Conservation (phyloP, 2,113 vertebrate species). For the Dryoscopus gambensis region DNA sequence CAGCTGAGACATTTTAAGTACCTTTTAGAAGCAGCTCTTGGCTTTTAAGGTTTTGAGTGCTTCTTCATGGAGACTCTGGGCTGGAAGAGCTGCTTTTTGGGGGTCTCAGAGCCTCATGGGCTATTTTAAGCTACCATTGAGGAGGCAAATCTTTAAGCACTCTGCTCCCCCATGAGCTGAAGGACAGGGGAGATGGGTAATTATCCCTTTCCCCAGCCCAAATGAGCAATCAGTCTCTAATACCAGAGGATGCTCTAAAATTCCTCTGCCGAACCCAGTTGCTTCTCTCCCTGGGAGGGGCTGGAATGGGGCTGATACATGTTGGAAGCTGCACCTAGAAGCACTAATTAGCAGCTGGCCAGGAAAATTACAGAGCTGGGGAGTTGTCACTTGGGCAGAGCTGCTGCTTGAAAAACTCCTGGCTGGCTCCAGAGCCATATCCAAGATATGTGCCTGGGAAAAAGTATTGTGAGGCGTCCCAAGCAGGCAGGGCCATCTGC, state of each 20-base stretch:
- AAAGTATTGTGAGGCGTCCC: fast-evolving
- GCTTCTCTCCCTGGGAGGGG: neutral
- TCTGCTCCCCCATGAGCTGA: neutral
- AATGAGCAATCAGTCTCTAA: neutral
- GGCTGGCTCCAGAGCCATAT: neutral
- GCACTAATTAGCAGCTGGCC: neutral
- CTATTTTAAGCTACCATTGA: neutral
- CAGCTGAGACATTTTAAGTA: neutral
- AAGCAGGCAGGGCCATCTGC: neutral
- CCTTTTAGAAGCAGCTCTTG: neutral
- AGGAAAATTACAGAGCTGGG: neutral
- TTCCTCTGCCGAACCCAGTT: neutral
- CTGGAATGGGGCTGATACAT: neutral
- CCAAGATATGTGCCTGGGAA: neutral
- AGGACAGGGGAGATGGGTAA: neutral
- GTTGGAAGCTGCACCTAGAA: neutral
- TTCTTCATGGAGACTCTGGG: neutral
- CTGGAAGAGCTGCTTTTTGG: neutral
- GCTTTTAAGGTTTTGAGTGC: neutral
- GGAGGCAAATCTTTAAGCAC: neutral
- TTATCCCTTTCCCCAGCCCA: neutral
- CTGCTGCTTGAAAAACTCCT: neutral
- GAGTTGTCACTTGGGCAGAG: neutral
- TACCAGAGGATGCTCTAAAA: neutral
- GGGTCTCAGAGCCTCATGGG: fast-evolving